Conservation (phyloP, 2,113 vertebrate species). For the Nipponia nippon region DNA sequence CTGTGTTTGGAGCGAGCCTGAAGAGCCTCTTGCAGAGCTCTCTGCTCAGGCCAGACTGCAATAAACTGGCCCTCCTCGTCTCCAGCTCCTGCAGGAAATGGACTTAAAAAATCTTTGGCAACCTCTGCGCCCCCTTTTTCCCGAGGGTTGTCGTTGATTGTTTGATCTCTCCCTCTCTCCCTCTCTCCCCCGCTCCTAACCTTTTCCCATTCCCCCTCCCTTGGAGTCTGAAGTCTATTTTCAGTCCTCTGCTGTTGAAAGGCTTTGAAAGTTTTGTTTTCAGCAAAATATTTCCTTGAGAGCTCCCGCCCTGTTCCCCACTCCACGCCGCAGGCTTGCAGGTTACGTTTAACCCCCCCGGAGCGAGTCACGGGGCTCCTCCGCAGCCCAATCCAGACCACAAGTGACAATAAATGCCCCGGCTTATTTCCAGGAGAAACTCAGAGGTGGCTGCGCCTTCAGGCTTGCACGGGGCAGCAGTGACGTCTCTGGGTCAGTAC, state of each 20-base stretch:
- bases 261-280: conserved; percentile 68
- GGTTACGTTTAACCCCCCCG: neutral
- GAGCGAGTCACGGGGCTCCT: neutral
- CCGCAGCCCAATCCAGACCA: fast-evolving
- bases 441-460: neutral
- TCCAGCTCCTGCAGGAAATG: conserved; percentile 54
- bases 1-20: conserved; percentile 43
- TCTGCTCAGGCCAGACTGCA: conserved; percentile 16
- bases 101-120: conserved; percentile 62
- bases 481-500: neutral
- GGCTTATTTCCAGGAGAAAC: neutral
- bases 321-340: neutral
- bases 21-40: conserved; percentile 36
- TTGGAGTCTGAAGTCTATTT: conserved; percentile 62
- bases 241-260: conserved; percentile 50
- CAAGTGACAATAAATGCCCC: neutral
- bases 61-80: conserved; percentile 19
- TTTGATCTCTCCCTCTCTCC: conserved; percentile 47
- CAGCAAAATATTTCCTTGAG: conserved; percentile 70
- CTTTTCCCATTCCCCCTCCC: conserved; percentile 56
- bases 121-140: conserved; percentile 47
- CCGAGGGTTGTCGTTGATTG: conserved; percentile 18
- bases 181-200: conserved; percentile 28
- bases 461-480: neutral
- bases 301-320: conserved; percentile 33